Conservation (phyloP, 2,113 vertebrate genomes). For the Ptilorrhoa leucosticta region DNA sequence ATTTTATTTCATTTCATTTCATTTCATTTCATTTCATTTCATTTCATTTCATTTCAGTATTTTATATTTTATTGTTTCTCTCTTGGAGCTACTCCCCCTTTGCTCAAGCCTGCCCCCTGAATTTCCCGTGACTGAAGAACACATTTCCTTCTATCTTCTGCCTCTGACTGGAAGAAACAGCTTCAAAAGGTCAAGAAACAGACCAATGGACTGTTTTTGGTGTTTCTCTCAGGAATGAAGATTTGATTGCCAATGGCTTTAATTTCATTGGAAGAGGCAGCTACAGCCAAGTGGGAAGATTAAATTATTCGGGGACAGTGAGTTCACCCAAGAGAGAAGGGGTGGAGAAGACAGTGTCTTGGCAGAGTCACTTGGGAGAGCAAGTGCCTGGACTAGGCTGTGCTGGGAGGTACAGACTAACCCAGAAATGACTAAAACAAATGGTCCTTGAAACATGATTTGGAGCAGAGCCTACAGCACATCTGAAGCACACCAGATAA, state of each 20-base stretch:
- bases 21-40: background rate
- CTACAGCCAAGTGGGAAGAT: slow-evolving; percentile 15
- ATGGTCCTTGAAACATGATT: slow-evolving; percentile 35
- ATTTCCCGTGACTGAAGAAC: background rate
- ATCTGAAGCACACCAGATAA: background rate
- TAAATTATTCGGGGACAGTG: slow-evolving; percentile 11
- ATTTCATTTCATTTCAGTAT: background rate
- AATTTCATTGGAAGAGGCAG: slow-evolving; percentile 15
- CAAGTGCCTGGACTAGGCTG: slow-evolving; percentile 5
- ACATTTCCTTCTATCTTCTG: background rate
- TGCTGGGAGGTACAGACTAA: slow-evolving; percentile 12
- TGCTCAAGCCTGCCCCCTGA: background rate
- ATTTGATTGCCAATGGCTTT: slow-evolving; percentile 11
- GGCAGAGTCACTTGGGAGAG: background rate
- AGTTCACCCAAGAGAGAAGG: slow-evolving; percentile 42
- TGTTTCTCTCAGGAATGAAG: slow-evolving; percentile 40
- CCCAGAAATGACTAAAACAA: slow-evolving; percentile 30
- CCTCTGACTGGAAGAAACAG: background rate
- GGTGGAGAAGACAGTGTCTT: slow-evolving; percentile 12
- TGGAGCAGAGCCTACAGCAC: background rate
- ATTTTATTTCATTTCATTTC: background rate
- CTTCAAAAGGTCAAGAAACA: background rate
- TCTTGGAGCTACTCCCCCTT: background rate
- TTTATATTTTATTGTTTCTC: background rate
- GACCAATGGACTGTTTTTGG: background rate